Evolutionary conservation across 2,888 invertebrate genomes (phyloP).

Genomic region (Helicoverpa assulta): DNA sequence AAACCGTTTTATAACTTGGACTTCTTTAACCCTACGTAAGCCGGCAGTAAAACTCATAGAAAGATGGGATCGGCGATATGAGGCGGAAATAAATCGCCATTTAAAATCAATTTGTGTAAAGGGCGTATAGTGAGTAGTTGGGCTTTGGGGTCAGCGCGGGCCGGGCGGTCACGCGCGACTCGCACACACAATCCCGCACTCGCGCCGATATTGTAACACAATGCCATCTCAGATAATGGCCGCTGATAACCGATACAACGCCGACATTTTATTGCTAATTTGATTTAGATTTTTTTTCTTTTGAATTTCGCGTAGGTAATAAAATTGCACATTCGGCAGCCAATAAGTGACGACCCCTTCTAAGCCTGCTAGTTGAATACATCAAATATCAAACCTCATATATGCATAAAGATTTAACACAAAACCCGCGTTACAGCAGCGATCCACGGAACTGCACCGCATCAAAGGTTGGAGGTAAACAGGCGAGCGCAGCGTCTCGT

Average conservation of each 20-base stretch:
- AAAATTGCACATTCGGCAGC: conserved; percentile 21
- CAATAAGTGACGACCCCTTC: neutral
- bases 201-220: conserved; percentile 66
- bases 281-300: conserved; percentile 41
- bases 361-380: neutral
- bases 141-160: conserved; percentile 73
- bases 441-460: conserved; percentile 33
- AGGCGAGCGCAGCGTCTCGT: conserved; percentile 70
- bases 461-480: conserved; percentile 62
- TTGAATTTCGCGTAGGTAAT: conserved; percentile 14
- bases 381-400: too few relatives aligned
- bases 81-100: conserved; percentile 90
- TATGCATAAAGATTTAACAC: neutral
- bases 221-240: conserved; percentile 61
- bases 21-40: conserved; percentile 88
- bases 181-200: conserved; percentile 60
- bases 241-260: conserved; percentile 58
- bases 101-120: conserved; percentile 91
- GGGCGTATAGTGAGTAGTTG: conserved; percentile 85
- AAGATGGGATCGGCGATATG: conserved; percentile 89
- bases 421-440: neutral
- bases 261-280: conserved; percentile 63
- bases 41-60: conserved; percentile 88
- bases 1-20: conserved; percentile 89
- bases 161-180: conserved; percentile 68